Percentiles rank a stretch among this genome's conserved stretches.
phyloP scores from a whole-genome alignment of 2,113 vertebrate genomes.

The Steatornis caripensis region DNA sequence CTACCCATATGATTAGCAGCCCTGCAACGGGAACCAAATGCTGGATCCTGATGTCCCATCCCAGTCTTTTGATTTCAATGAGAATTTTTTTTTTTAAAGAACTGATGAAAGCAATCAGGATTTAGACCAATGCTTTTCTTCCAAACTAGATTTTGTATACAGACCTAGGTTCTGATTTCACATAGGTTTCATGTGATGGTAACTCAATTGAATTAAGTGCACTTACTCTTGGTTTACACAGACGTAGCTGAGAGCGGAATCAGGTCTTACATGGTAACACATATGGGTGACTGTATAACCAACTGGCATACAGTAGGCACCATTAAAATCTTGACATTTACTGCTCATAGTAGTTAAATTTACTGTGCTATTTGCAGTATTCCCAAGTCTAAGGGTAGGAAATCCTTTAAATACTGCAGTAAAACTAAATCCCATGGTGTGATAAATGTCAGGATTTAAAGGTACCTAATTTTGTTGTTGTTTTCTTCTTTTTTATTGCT shows the following conservation, averaged over 20 bases:
- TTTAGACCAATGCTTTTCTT: background rate
- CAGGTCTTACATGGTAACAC: background rate
- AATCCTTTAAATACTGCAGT: constrained; percentile 64
- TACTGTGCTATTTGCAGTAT: constrained; percentile 61
- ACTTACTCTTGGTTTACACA: background rate
- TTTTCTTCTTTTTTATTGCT: background rate
- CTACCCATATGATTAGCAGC: background rate
- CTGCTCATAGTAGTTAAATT: constrained; percentile 54
- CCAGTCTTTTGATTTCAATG: background rate
- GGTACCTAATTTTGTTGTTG: constrained; percentile 2
- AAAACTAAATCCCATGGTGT: constrained; percentile 58
- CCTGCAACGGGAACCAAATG: background rate
- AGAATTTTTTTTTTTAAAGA: background rate
- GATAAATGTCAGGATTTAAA: constrained; percentile 63
- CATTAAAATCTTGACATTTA: constrained; percentile 67
- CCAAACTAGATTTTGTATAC: background rate
- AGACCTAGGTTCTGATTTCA: background rate
- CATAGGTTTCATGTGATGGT: background rate
- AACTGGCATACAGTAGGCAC: constrained; percentile 41
- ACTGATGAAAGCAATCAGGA: background rate
- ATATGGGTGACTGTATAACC: constrained; percentile 17
- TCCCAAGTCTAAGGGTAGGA: constrained; percentile 48
- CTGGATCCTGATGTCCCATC: background rate
- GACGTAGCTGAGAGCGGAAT: background rate
- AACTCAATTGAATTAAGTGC: background rate